These are phyloP conservation scores for Sinelater perroti DNA, from an alignment of 2,888 invertebrate species.

Conservation along the genomic window DNA sequence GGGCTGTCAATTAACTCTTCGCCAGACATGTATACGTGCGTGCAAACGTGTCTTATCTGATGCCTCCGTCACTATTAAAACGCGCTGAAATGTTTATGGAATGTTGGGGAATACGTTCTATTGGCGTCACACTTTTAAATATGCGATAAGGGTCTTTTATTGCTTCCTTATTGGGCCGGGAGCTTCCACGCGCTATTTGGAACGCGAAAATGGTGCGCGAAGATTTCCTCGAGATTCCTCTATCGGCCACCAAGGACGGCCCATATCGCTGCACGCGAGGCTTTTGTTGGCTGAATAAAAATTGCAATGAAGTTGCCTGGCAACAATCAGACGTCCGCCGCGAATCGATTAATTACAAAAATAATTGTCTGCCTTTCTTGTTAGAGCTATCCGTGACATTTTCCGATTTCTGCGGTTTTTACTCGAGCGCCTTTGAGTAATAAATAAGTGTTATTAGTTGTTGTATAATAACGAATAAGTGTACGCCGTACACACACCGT, in stretches of 20 bases:
- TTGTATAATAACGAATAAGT: slow-evolving; percentile 21
- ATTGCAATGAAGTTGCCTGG: not conserved
- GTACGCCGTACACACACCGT: slow-evolving; percentile 11
- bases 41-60: slow-evolving; percentile 62
- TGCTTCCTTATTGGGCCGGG: slow-evolving; percentile 22
- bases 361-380: slow-evolving; percentile 11
- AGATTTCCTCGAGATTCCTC: too few relatives aligned
- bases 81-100: slow-evolving; percentile 60
- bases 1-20: slow-evolving; percentile 62
- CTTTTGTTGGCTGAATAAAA: too few relatives aligned
- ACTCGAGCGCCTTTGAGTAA: slow-evolving; percentile 15
- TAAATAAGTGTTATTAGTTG: slow-evolving; percentile 26
- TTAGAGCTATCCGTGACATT: slow-evolving; percentile 19
- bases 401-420: slow-evolving; percentile 6
- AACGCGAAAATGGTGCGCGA: not conserved
- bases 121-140: slow-evolving; percentile 34
- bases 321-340: slow-evolving; percentile 6
- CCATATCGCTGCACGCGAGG: too few relatives aligned
- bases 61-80: slow-evolving; percentile 58
- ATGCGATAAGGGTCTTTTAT: slow-evolving; percentile 25
- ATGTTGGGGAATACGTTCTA: slow-evolving; percentile 41
- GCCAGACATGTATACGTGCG: slow-evolving; percentile 61
- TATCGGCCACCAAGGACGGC: too few relatives aligned
- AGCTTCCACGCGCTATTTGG: not conserved
- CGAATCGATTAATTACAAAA: slow-evolving; percentile 17